Percentiles rank a stretch among this genome's conserved stretches.
Conservation (phyloP, 2,797 vertebrate genomes). For the Phrynocephalus vlangalii region DNA sequence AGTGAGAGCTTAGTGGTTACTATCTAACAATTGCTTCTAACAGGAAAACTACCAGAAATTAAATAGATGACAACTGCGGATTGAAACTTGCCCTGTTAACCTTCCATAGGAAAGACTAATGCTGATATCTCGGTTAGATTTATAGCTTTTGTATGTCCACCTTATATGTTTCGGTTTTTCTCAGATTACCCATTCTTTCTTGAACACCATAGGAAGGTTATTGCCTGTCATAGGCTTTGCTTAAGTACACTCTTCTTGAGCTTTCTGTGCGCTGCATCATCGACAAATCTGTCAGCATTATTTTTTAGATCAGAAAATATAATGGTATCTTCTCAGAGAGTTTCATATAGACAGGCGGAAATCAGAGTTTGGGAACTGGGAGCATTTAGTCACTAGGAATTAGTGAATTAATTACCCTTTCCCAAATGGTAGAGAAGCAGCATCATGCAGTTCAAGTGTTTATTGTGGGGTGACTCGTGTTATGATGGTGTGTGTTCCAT, state of each 20-base stretch:
- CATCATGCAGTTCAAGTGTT: neutral
- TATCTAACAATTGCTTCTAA: constrained; percentile 41
- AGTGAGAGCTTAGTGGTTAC: constrained; percentile 31
- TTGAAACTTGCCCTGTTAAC: constrained; percentile 53
- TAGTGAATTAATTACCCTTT: neutral
- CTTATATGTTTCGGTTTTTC: constrained; percentile 54
- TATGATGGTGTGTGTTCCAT: no score
- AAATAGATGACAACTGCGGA: constrained; percentile 48
- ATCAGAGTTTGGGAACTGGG: neutral
- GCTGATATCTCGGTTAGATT: constrained; percentile 51
- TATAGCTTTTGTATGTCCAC: constrained; percentile 46
- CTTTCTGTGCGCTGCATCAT: constrained; percentile 37
- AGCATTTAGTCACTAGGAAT: neutral
- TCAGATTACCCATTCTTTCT: constrained; percentile 42
- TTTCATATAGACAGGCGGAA: constrained; percentile 38
- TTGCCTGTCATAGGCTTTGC: constrained; percentile 47
- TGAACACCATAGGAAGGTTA: constrained; percentile 55
- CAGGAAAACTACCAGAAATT: constrained; percentile 55
- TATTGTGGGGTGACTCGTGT: neutral
- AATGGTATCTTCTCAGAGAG: neutral
- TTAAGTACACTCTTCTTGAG: constrained; percentile 48
- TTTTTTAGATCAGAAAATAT: constrained; percentile 41
- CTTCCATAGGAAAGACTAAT: constrained; percentile 45
- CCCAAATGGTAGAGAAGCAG: neutral
- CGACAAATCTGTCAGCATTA: constrained; percentile 31